Base-by-base conservation (phyloP, 2,888 invertebrate genomes). In the Marronus borbonicus region DNA sequence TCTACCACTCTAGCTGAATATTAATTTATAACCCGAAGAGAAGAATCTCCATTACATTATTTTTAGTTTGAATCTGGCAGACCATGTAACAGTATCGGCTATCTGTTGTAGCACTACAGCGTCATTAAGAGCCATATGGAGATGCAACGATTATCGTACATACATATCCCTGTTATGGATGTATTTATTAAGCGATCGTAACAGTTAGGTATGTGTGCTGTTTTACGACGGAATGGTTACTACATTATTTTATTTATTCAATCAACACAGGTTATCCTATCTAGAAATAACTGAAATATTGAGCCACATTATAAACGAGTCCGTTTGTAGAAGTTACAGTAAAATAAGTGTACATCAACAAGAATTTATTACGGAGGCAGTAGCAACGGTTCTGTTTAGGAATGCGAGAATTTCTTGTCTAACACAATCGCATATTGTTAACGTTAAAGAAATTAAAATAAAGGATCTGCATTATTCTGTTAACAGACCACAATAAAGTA, bases 41-140 rank as follows among this genome's bases (percentile, higher is more conserved):
- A 49, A 24, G 20, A 17, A 49, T 68, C 49, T 68, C 68, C 5
- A 20, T 58, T 58, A 58, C 28, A 50, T 28, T 68, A 68, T 68
- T 68, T 68, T 49, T 68, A 50, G 68, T 68, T 50, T n/a, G 28
- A 68, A 68, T 68, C 50, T 68, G 50, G 50, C 68, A 50, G 12
- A 50, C 68, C 10, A 10, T 20, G 10, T 50, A 68, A 68, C 68
- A 68, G 68, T 68, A 68, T 28, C 28, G 28, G 68, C 28, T 68
- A 68, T 50, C 50, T 68, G 28, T 49, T 68, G 49, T 50, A 20
- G 68, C 24, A 2, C 8, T 68, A 68, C 50, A 66, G 44, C 39
- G 50, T 68, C 50, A 50, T 20, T 24, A 24, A 24, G 49, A 50
- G 49, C 68, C 68, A 50, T 68, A 28, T 68, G 68, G 24, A 31